Percentiles rank a stretch among this genome's conserved stretches.
These are phyloP conservation scores for Brachionus sp. DNA, from an alignment of 1,140 invertebrate genomes.

Conservation along the genomic window DNA sequence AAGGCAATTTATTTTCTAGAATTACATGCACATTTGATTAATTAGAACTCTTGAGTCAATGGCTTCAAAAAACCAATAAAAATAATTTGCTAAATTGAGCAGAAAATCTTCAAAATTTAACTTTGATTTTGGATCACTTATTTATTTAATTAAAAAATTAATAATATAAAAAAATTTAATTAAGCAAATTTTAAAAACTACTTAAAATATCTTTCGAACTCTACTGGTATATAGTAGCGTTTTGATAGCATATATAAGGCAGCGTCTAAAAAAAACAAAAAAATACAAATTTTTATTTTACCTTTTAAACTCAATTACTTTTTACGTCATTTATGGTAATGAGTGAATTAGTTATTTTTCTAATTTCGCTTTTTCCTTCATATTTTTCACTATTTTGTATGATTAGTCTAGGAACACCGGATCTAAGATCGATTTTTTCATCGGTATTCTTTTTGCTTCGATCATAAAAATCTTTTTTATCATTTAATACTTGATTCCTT, in stretches of 20 bases:
- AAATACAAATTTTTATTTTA: not conserved
- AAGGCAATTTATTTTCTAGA: not conserved
- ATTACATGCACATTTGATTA: slow-evolving; percentile 56
- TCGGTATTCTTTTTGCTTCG: slow-evolving; percentile 28
- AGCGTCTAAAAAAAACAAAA: slow-evolving; percentile 9
- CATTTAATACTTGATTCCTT: slow-evolving; percentile 10
- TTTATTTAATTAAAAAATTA: not conserved
- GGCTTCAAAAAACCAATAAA: slow-evolving; percentile 58
- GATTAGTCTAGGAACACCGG: slow-evolving; percentile 25
- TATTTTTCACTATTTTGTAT: slow-evolving; percentile 21
- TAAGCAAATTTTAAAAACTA: not conserved
- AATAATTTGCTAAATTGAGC: slow-evolving; percentile 54
- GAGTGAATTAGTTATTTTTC: not conserved
- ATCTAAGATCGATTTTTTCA: slow-evolving; percentile 32
- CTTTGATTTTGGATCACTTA: slow-evolving; percentile 37
- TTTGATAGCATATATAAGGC: slow-evolving; percentile 38
- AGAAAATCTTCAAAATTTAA: slow-evolving; percentile 55
- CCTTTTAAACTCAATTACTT: slow-evolving; percentile 19
- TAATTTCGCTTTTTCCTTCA: not conserved
- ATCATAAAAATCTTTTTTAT: slow-evolving; percentile 40
- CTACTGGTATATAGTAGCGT: slow-evolving; percentile 10
- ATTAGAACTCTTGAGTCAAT: slow-evolving; percentile 52
- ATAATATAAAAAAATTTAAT: not conserved
- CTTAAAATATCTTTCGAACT: slow-evolving; percentile 35
- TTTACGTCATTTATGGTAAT: slow-evolving; percentile 38